These are phyloP conservation scores for Bungarus multicinctus DNA, from an alignment of 2,113 vertebrate genomes.

Conservation along the genomic window DNA sequence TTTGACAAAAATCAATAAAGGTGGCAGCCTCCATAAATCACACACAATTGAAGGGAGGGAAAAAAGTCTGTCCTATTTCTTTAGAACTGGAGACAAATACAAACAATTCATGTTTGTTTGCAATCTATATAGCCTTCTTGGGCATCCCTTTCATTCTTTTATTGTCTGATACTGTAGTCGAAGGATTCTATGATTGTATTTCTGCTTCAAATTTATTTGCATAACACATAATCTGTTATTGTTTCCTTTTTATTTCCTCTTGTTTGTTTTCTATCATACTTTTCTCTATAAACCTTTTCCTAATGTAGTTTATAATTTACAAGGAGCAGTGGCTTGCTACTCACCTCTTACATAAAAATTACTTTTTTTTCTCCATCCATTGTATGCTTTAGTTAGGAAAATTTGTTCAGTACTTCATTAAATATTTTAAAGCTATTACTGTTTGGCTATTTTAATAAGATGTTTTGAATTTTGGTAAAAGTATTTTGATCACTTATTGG, in stretches of 20 bases:
- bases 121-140: neutral
- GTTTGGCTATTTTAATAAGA: neutral
- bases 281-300: neutral
- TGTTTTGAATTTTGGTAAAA: neutral
- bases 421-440: neutral
- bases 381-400: neutral
- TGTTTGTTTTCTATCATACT: neutral
- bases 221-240: neutral
- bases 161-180: neutral
- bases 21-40: neutral
- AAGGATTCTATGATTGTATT: neutral
- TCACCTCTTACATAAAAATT: neutral
- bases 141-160: neutral
- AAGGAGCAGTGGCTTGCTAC: neutral
- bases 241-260: neutral
- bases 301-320: neutral
- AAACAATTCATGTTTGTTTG: neutral
- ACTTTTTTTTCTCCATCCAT: neutral
- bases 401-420: neutral
- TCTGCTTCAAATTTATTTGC: neutral
- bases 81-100: neutral
- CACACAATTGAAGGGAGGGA: neutral
- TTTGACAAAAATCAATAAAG: neutral
- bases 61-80: neutral
- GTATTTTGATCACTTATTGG: neutral